Base-by-base conservation (phyloP, 2,888 invertebrate genomes). In the Achlya flavicornis region DNA sequence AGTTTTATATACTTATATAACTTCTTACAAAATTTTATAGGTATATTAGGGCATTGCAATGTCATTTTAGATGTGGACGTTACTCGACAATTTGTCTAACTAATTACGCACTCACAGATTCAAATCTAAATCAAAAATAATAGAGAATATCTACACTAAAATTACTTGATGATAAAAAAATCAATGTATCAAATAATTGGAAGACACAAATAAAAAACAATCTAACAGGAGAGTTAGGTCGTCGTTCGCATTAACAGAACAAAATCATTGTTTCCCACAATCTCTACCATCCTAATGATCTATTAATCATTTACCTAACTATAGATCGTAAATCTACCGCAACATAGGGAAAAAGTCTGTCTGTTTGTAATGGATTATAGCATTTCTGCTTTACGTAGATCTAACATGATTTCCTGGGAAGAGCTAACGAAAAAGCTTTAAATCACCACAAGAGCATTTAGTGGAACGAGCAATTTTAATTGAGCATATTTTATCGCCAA, bases 261-360 rank as follows among this genome's bases (percentile, higher is more conserved):
- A 46, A 19, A 53, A 53, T 53, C 16, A 19, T 53, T 53, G 53
- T 53, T 53, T 53, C 53, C 19, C 53, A 53, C 53, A 53, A 53
- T 10, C 14, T n/a, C 46, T 19, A 4, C 53, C 53, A 53, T 53
- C 41, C 19, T 53, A 46, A 46, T 46, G 46, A 46, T 19, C 19
- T 53, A 53, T 53, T 53, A 53, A 19, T 19, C 14, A 53, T 53
- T 53, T 19, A 53, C 53, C 53, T 19, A 53, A 19, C 53, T 10
- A 19, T 53, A 8, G 10, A 19, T 19, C 53, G n/a, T 53, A 53
- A 53, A 53, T 53, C 53, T 53, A 19, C n/a, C n/a, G 19, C 19
- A 19, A 53, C 16, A 19, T 16, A 10, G 53, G 16, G 16, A 48
- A 53, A 53, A 53, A 53, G 53, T 19, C 46, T 53, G 53, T 53